Percentiles rank a stretch among this genome's conserved stretches.
These are phyloP conservation scores for Ancistrus triradiatus DNA, from an alignment of 2,113 vertebrate species.

Conservation along the genomic window DNA sequence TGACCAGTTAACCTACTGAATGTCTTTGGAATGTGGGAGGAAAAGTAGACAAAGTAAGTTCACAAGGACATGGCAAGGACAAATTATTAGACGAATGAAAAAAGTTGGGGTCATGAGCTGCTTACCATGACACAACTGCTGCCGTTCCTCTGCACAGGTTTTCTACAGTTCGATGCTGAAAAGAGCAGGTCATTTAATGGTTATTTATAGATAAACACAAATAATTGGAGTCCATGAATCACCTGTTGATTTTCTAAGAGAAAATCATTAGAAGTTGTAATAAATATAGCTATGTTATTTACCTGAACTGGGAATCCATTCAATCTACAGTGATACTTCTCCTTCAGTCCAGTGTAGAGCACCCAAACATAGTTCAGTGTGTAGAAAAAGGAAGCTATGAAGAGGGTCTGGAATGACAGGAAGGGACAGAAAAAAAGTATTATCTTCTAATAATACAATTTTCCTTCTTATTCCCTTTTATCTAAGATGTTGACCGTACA, in stretches of 20 bases:
- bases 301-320: conserved; percentile 65
- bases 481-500: too few species aligned
- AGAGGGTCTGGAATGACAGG: conserved; percentile 71
- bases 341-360: conserved; percentile 71
- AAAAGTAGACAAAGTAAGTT: too few species aligned
- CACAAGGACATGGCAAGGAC: too few species aligned
- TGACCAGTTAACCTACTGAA: too few species aligned
- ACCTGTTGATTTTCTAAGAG: background rate
- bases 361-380: conserved; percentile 83
- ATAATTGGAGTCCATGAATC: too few species aligned
- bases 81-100: too few species aligned
- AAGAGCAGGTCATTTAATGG: conserved; percentile 23
- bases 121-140: conserved; percentile 70
- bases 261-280: background rate
- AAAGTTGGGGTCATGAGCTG: background rate
- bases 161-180: conserved; percentile 58
- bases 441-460: too few species aligned
- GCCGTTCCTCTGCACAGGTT: conserved; percentile 52
- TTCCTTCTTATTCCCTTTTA: too few species aligned
- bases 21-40: too few species aligned
- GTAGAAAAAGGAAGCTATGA: conserved; percentile 81
- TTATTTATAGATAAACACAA: too few species aligned
- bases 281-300: conserved; percentile 24
- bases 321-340: conserved; percentile 58
- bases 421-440: too few species aligned